Conservation (phyloP, 1,140 invertebrate genomes). For the Sitobion miscanthi region DNA sequence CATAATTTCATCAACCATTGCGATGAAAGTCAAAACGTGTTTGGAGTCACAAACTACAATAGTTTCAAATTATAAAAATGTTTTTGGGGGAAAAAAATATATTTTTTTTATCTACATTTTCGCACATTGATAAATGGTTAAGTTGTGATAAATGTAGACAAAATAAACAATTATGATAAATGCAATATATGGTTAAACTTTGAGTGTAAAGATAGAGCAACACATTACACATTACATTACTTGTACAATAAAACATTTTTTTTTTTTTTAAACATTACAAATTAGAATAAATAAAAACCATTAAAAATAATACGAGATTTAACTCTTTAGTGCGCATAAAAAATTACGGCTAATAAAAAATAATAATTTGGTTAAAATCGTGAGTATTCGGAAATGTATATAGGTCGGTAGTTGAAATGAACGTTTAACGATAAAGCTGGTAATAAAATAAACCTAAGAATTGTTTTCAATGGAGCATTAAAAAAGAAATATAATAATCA, state of each 20-base stretch:
- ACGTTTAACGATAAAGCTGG: not conserved
- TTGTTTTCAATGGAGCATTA: not conserved
- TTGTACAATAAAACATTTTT: no score
- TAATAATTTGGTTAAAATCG: no score
- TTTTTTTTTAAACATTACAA: no score
- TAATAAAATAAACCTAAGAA: not conserved
- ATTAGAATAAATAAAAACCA: no score
- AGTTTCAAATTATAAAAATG: not conserved
- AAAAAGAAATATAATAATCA: not conserved
- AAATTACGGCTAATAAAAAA: no score
- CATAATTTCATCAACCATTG: not conserved
- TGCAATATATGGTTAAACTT: not conserved
- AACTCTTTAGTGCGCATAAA: no score
- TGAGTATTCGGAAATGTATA: no score
- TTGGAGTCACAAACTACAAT: not conserved
- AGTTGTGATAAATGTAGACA: not conserved
- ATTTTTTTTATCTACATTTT: not conserved
- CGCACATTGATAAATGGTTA: not conserved
- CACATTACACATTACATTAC: no score
- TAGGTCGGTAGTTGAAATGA: not conserved
- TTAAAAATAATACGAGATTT: no score
- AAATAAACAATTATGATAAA: not conserved
- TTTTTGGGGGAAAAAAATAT: not conserved
- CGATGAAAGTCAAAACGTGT: not conserved
- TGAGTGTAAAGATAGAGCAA: not conserved